A percentile compares a stretch with the other conserved stretches of the same genome.
phyloP scores from a whole-genome alignment of 2,797 vertebrate genomes.

The Anas flavirostris region DNA sequence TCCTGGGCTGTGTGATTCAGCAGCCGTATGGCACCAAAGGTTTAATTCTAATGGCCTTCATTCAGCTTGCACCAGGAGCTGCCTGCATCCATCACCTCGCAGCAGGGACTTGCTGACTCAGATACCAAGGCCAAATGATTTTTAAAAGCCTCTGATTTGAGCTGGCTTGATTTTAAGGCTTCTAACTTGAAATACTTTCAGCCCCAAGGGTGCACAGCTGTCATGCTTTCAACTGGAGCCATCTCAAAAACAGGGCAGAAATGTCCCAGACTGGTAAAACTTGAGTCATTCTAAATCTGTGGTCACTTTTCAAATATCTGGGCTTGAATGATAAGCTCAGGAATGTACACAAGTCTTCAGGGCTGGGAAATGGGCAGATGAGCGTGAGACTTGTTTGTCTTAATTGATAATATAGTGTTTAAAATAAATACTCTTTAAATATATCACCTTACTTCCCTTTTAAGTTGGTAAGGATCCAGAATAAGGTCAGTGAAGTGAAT shows the following conservation, averaged over 20 bases:
- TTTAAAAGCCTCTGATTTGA: conserved; percentile 4
- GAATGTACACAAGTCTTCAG: background rate
- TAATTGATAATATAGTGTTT: background rate
- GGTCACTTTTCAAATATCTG: background rate
- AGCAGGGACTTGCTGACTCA: background rate
- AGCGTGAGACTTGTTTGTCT: background rate
- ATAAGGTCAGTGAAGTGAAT: background rate
- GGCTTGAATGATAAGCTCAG: background rate
- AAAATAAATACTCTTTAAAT: background rate
- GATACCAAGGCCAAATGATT: background rate
- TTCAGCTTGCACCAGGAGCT: background rate
- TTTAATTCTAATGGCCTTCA: background rate
- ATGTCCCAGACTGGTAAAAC: background rate
- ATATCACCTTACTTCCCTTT: background rate
- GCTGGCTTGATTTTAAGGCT: background rate
- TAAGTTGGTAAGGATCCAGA: background rate
- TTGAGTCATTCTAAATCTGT: background rate
- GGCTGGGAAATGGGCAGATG: background rate
- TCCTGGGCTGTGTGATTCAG: background rate
- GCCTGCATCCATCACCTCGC: background rate
- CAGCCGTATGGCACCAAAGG: background rate
- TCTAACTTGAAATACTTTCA: conserved; percentile 15
- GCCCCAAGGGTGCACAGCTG: background rate
- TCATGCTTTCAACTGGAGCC: background rate
- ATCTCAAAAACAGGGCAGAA: background rate